phyloP scores from a whole-genome alignment of 2,888 invertebrate species.

The Julus scanicus region DNA sequence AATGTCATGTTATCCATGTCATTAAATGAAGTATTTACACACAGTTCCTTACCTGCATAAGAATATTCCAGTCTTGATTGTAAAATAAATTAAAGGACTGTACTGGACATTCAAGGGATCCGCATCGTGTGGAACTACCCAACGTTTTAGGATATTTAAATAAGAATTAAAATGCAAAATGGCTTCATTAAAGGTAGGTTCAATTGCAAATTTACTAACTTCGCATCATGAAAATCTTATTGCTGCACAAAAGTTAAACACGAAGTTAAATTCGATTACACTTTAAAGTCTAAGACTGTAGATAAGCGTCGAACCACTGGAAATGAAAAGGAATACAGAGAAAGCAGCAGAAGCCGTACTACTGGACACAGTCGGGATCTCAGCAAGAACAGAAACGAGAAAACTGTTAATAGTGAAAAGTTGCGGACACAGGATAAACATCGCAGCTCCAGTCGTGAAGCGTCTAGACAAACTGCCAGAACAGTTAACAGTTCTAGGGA shows the following conservation, averaged over 20 bases:
- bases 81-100: no score
- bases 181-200: background rate
- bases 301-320: background rate
- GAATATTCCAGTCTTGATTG: no score
- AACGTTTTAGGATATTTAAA: no score
- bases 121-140: no score
- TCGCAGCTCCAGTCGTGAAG: background rate
- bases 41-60: no score
- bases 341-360: background rate
- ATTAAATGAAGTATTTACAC: no score
- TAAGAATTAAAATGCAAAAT: background rate
- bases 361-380: background rate
- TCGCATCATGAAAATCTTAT: no score
- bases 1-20: no score
- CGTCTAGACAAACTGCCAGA: background rate
- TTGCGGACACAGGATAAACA: background rate
- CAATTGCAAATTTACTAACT: background rate
- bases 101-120: no score
- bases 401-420: background rate
- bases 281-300: background rate
- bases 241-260: background rate
- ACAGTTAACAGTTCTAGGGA: background rate
- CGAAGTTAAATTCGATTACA: background rate
- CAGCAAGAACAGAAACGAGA: conserved; percentile 11
- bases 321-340: conserved; percentile 3